Conservation (phyloP, 2,113 vertebrate genomes). For the Nyctereutes procyonoides region DNA sequence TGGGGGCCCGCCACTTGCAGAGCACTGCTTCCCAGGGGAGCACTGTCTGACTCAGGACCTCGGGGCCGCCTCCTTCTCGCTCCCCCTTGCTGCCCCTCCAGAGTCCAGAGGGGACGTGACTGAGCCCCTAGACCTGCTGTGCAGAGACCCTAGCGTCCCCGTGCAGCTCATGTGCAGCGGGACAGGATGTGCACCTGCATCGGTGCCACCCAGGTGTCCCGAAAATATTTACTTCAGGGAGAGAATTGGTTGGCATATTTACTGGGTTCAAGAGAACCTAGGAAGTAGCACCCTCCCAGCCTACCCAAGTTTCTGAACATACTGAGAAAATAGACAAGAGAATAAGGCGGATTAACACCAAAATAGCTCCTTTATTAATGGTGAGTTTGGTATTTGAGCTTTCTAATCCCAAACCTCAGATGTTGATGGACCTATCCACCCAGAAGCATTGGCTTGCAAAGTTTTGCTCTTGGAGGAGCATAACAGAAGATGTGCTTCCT, state of each 20-base stretch:
- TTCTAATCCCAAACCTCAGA: not conserved
- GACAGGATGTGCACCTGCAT: not conserved
- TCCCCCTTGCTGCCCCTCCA: not conserved
- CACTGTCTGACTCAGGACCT: not conserved
- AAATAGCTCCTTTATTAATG: not conserved
- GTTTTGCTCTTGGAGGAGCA: not conserved
- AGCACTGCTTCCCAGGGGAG: too few species aligned
- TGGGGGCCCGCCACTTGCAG: too few species aligned
- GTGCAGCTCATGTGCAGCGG: not conserved
- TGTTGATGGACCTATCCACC: not conserved
- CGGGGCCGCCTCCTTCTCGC: not conserved
- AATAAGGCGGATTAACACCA: not conserved
- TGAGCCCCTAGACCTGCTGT: not conserved
- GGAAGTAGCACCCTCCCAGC: not conserved
- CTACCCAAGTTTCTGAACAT: not conserved
- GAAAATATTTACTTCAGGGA: not conserved
- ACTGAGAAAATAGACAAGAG: not conserved
- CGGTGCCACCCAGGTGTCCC: too few species aligned
- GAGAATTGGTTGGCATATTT: not conserved
- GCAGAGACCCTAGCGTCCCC: not conserved
- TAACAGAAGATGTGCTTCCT: not conserved
- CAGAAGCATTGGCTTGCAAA: not conserved
- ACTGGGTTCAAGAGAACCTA: not conserved
- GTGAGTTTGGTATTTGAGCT: not conserved
- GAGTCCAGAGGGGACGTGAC: not conserved